Conservation (phyloP, 1,140 invertebrate genomes). For the Temnothorax longispinosus region DNA sequence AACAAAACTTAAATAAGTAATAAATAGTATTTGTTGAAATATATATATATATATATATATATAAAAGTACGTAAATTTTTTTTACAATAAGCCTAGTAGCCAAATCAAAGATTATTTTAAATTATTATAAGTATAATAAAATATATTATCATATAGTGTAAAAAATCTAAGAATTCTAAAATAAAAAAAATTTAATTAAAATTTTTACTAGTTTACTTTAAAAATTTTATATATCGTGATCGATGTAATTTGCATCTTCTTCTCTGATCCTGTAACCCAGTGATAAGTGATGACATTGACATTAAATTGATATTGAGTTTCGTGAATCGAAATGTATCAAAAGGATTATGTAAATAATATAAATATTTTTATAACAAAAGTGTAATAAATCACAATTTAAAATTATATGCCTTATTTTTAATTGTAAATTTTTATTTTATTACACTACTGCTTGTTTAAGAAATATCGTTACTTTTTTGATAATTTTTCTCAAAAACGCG, state of each 20-base stretch:
- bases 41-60: too few relatives aligned
- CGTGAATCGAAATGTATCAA: background rate
- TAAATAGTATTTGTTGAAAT: background rate
- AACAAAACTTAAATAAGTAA: background rate
- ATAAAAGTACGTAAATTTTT: too few relatives aligned
- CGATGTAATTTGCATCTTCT: background rate
- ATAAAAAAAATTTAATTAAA: background rate
- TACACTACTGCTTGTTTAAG: background rate
- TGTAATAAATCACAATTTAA: conserved; percentile 2
- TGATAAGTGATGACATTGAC: background rate
- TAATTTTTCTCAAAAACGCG: background rate
- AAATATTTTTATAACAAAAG: background rate
- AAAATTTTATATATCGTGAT: background rate
- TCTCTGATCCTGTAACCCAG: background rate
- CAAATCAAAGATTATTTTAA: background rate
- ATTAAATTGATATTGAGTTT: background rate
- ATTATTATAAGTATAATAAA: background rate
- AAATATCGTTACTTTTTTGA: background rate
- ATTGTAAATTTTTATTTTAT: background rate
- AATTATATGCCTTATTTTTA: background rate
- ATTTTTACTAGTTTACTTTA: background rate
- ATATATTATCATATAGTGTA: background rate
- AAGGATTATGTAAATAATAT: background rate
- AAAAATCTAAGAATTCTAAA: background rate
- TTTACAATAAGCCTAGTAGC: background rate